Evolutionary conservation across 2,113 vertebrate genomes (phyloP).

Genomic region (Proteles cristata): DNA sequence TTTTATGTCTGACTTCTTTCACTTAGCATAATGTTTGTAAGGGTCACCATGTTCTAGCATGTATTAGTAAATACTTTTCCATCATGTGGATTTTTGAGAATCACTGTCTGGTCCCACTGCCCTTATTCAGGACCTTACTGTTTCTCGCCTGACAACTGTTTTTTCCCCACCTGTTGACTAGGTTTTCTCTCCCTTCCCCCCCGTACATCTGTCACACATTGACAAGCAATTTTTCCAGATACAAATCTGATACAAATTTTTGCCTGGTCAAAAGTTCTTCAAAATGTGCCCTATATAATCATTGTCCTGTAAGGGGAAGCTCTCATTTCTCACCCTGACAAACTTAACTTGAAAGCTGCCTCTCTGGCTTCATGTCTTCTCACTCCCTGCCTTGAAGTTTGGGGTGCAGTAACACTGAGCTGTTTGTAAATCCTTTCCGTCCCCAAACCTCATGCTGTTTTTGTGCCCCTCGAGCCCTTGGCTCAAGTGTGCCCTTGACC

Average conservation of each 20-base stretch:
- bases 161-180: neutral
- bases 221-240: neutral
- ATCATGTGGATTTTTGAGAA: neutral
- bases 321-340: neutral
- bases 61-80: neutral
- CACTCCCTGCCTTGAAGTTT: neutral
- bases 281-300: neutral
- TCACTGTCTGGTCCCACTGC: neutral
- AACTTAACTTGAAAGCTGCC: neutral
- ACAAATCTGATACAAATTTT: neutral
- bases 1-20: neutral
- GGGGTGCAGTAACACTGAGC: neutral
- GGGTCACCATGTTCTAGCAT: neutral
- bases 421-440: neutral
- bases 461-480: neutral
- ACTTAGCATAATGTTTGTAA: neutral
- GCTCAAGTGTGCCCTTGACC: neutral
- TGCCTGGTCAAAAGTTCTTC: neutral
- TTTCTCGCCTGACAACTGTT: neutral
- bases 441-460: neutral
- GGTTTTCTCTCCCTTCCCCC: too few relatives aligned
- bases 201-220: neutral
- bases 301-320: neutral
- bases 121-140: neutral
- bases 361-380: neutral